Evolutionary conservation across 2,888 invertebrate genomes (phyloP).

Genomic region (Epinotia demarniana): DNA sequence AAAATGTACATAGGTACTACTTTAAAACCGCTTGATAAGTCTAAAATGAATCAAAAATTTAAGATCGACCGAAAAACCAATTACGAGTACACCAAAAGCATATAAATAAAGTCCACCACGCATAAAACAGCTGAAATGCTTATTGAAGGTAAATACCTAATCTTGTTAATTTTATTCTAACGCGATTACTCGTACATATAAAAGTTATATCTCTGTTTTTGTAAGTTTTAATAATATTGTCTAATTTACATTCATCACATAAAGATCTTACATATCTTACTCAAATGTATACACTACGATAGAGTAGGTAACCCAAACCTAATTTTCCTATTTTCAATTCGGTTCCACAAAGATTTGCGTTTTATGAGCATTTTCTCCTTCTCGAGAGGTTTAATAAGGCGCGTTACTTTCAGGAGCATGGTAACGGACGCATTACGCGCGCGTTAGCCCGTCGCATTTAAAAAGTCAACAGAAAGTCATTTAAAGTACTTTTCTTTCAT

Average conservation of each 20-base stretch:
- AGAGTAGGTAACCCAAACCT: background rate
- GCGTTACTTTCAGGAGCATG: slow-evolving; percentile 13
- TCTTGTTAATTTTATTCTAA: no score
- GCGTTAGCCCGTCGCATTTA: slow-evolving; percentile 67
- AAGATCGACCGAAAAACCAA: no score
- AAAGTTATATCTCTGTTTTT: no score
- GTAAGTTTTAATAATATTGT: background rate
- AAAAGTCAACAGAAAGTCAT: slow-evolving; percentile 75
- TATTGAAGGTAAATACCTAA: no score
- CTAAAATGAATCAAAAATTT: no score
- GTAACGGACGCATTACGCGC: slow-evolving; percentile 52
- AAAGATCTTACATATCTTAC: background rate
- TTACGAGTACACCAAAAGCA: no score
- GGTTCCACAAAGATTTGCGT: slow-evolving; percentile 22
- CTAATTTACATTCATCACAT: background rate
- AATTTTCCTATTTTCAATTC: slow-evolving; percentile 11
- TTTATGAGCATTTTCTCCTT: slow-evolving; percentile 17
- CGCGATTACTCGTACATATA: no score
- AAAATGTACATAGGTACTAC: no score
- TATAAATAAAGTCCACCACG: no score
- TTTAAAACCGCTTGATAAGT: no score
- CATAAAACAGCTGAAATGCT: no score
- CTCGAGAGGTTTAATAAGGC: slow-evolving; percentile 24
- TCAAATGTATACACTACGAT: background rate
- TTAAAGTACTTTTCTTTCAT: slow-evolving; percentile 78